Conservation (phyloP, 2,888 invertebrate species). For the Xestia sexstrigata region DNA sequence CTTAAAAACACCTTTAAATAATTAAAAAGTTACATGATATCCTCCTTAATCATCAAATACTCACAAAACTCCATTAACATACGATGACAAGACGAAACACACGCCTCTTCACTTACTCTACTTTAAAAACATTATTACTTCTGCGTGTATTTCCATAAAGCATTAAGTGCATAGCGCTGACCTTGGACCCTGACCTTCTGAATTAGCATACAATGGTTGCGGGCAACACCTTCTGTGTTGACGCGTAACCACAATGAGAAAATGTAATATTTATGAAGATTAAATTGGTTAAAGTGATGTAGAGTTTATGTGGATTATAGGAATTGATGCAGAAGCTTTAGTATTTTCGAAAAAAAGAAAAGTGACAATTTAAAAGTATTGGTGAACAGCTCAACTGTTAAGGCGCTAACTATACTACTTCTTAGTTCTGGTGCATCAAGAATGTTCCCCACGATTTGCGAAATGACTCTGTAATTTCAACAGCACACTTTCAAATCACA, state of each 20-base stretch:
- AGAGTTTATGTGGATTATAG: not conserved
- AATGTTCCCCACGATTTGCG: too few species aligned
- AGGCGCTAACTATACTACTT: too few species aligned
- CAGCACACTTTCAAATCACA: not conserved
- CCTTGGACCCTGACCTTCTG: conserved; percentile 55
- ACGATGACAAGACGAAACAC: conserved; percentile 13
- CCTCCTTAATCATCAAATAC: not conserved
- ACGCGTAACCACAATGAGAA: conserved; percentile 43
- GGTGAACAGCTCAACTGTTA: too few species aligned
- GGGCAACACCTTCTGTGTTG: conserved; percentile 59
- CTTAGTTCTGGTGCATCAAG: too few species aligned
- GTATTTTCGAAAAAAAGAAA: too few species aligned
- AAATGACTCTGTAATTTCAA: not conserved
- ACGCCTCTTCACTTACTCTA: conserved; percentile 16
- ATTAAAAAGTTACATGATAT: too few species aligned
- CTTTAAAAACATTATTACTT: conserved; percentile 47
- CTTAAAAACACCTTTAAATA: too few species aligned
- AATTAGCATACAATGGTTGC: conserved; percentile 68
- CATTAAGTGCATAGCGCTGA: conserved; percentile 48
- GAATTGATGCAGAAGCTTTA: not conserved
- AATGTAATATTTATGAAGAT: conserved; percentile 44
- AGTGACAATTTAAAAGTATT: too few species aligned
- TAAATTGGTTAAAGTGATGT: not conserved
- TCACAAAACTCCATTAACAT: not conserved
- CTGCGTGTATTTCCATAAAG: conserved; percentile 44